Percentiles rank a stretch among this genome's conserved stretches.
These are phyloP conservation scores for Pelagia noctiluca DNA, from an alignment of 30 jellyfish, hydroid and myxozoan genomes.

Conservation along the genomic window DNA sequence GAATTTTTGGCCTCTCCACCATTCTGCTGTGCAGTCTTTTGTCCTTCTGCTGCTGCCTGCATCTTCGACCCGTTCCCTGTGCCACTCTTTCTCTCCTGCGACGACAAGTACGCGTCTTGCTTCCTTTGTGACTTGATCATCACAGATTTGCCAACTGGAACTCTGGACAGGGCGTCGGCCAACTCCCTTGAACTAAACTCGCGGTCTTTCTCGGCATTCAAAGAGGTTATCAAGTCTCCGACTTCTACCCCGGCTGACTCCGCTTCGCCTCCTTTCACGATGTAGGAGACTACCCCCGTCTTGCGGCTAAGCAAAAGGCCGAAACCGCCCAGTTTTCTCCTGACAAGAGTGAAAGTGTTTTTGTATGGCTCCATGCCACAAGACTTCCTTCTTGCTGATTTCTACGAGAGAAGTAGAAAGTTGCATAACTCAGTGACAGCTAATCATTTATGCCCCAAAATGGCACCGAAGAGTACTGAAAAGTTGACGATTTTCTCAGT, in stretches of 20 bases:
- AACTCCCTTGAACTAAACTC: conserved; percentile 37
- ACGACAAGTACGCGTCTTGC: not conserved
- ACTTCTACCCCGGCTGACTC: conserved; percentile 76
- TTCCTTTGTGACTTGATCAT: conserved; percentile 23
- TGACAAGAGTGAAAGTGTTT: conserved; percentile 56
- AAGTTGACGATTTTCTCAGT: no score
- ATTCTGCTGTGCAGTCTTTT: not conserved
- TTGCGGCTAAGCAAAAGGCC: conserved; percentile 64
- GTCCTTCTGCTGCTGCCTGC: not conserved
- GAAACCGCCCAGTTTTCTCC: conserved; percentile 79
- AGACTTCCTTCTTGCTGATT: not conserved
- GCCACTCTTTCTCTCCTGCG: not conserved
- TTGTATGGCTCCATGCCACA: conserved; percentile 7
- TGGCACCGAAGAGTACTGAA: no score
- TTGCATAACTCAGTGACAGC: no score
- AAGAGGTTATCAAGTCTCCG: conserved; percentile 48
- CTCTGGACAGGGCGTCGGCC: conserved; percentile 62
- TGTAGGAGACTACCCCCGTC: conserved; percentile 25
- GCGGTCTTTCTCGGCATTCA: conserved; percentile 38
- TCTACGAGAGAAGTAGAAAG: no score
- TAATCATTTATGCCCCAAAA: no score
- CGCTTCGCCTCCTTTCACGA: conserved; percentile 80
- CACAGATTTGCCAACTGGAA: conserved; percentile 55
- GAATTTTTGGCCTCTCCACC: conserved; percentile 5
- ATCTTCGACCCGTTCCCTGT: not conserved